phyloP scores from a whole-genome alignment of 2,797 vertebrate species.

The Bradypodion pumilum region DNA sequence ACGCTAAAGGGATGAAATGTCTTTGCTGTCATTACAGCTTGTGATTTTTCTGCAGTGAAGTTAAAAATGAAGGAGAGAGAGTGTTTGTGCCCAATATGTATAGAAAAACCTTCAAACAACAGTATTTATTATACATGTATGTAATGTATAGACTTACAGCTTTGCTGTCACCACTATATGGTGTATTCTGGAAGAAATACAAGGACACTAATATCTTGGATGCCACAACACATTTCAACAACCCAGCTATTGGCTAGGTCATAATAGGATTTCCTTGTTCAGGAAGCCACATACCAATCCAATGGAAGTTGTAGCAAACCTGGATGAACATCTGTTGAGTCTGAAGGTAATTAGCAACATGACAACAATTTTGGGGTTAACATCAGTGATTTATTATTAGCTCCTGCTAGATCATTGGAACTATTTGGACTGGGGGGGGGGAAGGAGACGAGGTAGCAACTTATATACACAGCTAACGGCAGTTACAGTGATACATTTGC shows the following conservation, averaged over 20 bases:
- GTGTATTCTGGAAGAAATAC: conserved; percentile 60
- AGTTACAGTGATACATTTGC: too few species aligned
- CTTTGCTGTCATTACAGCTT: conserved; percentile 71
- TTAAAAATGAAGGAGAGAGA: conserved; percentile 21
- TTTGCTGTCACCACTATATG: conserved; percentile 69
- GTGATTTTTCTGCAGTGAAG: conserved; percentile 65
- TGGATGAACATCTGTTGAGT: too few species aligned
- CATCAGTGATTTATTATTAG: too few species aligned
- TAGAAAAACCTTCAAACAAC: conserved; percentile 69
- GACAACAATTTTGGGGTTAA: too few species aligned
- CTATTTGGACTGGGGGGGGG: too few species aligned
- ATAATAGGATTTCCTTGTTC: background rate
- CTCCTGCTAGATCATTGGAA: too few species aligned
- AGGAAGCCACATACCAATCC: background rate
- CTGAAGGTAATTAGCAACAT: too few species aligned
- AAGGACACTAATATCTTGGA: conserved; percentile 61
- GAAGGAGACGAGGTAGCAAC: too few species aligned
- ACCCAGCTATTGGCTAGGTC: conserved; percentile 13
- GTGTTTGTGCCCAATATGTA: conserved; percentile 62
- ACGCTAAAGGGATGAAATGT: conserved; percentile 64
- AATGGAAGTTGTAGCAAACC: background rate
- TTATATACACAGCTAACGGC: too few species aligned
- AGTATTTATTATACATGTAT: conserved; percentile 67
- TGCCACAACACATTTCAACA: conserved; percentile 50
- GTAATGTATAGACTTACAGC: conserved; percentile 58